A percentile compares a stretch with the other conserved stretches of the same genome.
phyloP scores from a whole-genome alignment of 2,113 vertebrate genomes.

The Colossoma macropomum region DNA sequence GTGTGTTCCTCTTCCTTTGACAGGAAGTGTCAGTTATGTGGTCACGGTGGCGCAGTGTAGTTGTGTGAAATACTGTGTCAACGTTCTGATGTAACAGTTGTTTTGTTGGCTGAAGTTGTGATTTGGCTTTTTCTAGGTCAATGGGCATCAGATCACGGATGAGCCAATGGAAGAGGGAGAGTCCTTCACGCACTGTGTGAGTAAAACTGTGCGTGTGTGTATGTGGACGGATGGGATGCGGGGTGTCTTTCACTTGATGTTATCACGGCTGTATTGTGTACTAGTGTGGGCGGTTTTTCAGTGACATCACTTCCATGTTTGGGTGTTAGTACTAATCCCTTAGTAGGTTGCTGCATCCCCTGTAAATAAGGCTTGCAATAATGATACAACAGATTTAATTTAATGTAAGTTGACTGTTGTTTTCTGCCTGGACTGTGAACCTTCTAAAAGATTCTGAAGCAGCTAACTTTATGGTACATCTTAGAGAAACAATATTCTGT shows the following conservation, averaged over 20 bases:
- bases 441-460: not conserved
- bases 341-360: not conserved
- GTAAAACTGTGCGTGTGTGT: conserved; percentile 66
- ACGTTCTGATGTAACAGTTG: not conserved
- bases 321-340: not conserved
- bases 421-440: not conserved
- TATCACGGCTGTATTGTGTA: not conserved
- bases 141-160: conserved; percentile 93
- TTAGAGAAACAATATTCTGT: not conserved
- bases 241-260: conserved; percentile 1
- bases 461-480: not conserved
- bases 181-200: conserved; percentile 89
- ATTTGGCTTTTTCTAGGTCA: conserved; percentile 80
- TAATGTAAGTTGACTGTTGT: not conserved
- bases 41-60: not conserved
- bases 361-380: not conserved
- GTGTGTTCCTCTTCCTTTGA: not conserved
- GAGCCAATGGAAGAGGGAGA: conserved; percentile 97
- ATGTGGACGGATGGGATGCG: not conserved
- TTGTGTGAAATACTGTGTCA: not conserved
- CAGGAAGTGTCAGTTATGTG: not conserved
- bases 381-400: not conserved
- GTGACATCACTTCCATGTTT: not conserved
- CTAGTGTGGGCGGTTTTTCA: conserved; percentile 1
- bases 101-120: not conserved